phyloP scores from a whole-genome alignment of 2,888 invertebrate species.

The Pseudanteris insignis region DNA sequence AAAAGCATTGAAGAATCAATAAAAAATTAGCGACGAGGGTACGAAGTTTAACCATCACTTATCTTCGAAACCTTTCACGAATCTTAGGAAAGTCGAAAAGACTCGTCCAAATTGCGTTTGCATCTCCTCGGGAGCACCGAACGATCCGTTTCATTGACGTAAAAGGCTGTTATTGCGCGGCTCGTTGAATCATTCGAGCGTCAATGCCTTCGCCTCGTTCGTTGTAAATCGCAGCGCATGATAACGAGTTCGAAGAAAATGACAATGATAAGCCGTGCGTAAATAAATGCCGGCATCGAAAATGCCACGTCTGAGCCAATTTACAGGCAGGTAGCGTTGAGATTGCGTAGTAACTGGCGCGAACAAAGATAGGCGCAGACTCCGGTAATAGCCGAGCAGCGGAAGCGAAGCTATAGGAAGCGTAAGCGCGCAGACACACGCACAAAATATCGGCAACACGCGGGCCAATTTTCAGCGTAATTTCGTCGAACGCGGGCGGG shows the following conservation, averaged over 20 bases:
- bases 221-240: not conserved
- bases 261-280: conserved; percentile 12
- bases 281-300: conserved; percentile 13
- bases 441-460: conserved; percentile 15
- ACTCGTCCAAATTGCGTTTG: no score
- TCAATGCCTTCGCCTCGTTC: not conserved
- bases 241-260: conserved; percentile 13
- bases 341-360: conserved; percentile 9
- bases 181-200: conserved; percentile 1
- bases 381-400: conserved; percentile 3
- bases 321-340: conserved; percentile 2
- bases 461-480: conserved; percentile 36
- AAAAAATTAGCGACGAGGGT: no score
- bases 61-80: no score
- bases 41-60: no score
- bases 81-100: no score
- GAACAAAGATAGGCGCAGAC: conserved; percentile 17
- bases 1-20: no score
- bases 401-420: not conserved
- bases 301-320: not conserved
- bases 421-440: conserved; percentile 1
- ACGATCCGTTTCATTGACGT: no score
- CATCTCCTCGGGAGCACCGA: no score
- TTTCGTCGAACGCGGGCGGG: conserved; percentile 32
- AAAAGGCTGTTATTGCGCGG: no score